These are phyloP conservation scores for Napeogenes sylphis DNA, from an alignment of 2,888 invertebrate species.

Conservation along the genomic window DNA sequence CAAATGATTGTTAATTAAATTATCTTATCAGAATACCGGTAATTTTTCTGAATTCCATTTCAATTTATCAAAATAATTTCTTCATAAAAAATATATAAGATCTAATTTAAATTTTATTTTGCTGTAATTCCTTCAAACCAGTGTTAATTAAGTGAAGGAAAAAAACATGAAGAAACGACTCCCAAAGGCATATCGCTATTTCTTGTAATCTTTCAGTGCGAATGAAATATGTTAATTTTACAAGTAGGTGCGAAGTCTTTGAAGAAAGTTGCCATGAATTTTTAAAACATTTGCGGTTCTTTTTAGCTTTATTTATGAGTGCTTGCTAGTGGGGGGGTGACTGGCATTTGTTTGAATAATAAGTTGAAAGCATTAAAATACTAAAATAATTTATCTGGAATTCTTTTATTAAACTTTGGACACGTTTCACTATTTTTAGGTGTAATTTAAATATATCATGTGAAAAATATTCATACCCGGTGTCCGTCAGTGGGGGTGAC, in stretches of 20 bases:
- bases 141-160: constrained; percentile 26
- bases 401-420: no score
- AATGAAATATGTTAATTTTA: constrained; percentile 64
- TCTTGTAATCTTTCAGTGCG: constrained; percentile 55
- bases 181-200: constrained; percentile 47
- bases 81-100: no score
- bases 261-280: constrained; percentile 50
- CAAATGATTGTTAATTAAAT: no score
- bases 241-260: constrained; percentile 54
- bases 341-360: constrained; percentile 16
- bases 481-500: constrained; percentile 62
- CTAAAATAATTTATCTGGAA: not conserved
- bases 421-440: no score
- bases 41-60: no score
- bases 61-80: no score
- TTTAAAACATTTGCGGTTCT: constrained; percentile 57
- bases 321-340: constrained; percentile 39
- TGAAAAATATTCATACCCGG: constrained; percentile 67
- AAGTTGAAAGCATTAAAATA: constrained; percentile 37
- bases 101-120: no score
- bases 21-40: no score
- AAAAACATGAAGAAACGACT: constrained; percentile 8
- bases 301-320: constrained; percentile 66
- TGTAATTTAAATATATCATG: no score
- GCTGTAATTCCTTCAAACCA: not conserved